These are phyloP conservation scores for Aurelia aurita DNA, from an alignment of 30 jellyfish, hydroid and myxozoan species.

Conservation along the genomic window DNA sequence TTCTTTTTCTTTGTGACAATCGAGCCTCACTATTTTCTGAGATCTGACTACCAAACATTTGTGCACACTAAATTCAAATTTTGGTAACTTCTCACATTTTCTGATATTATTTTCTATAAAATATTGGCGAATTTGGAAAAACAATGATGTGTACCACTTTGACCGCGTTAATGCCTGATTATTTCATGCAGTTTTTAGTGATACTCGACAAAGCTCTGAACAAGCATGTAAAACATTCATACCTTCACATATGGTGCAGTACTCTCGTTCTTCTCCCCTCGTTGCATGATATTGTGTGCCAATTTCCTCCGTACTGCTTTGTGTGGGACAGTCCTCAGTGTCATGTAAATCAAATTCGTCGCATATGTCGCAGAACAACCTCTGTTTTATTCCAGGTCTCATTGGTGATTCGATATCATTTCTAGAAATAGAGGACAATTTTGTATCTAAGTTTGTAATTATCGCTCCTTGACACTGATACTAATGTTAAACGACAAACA, in stretches of 20 bases:
- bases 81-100: too few relatives aligned
- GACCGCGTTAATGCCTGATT: neutral
- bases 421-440: neutral
- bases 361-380: constrained; percentile 96
- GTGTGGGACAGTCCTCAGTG: constrained; percentile 98
- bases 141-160: too few relatives aligned
- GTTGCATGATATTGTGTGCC: constrained; percentile 95
- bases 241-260: constrained; percentile 95
- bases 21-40: too few relatives aligned
- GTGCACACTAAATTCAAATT: too few relatives aligned
- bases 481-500: too few relatives aligned
- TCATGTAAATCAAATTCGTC: constrained; percentile 96
- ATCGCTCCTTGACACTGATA: too few relatives aligned
- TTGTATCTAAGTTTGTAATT: too few relatives aligned
- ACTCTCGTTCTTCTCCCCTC: constrained; percentile 90
- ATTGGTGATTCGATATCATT: constrained; percentile 62
- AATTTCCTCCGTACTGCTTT: constrained; percentile 76
- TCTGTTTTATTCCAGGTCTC: constrained; percentile 76
- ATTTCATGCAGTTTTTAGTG: neutral
- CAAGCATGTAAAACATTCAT: neutral
- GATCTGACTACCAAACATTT: too few relatives aligned
- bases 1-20: too few relatives aligned
- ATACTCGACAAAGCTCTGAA: neutral
- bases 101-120: too few relatives aligned
- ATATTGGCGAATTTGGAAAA: too few relatives aligned